Base-by-base conservation (phyloP, 2,888 invertebrate species). In the Cerceris rybyensis region DNA sequence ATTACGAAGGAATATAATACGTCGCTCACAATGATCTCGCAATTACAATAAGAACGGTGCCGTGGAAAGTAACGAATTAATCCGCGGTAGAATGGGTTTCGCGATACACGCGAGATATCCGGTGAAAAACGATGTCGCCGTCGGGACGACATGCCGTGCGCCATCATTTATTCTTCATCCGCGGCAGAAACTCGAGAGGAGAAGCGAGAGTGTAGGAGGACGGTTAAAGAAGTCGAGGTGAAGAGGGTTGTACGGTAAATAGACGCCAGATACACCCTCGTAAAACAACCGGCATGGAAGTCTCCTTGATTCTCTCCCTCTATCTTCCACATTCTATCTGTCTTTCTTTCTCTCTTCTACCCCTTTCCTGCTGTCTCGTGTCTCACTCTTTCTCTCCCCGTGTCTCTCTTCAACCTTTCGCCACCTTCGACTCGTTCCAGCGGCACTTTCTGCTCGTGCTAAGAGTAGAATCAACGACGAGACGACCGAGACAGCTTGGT, bases 211-310 rank as follows among this genome's bases (percentile, higher is more conserved):
- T 54, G n/a, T 14, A 28, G 54, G 13, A 28, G 49, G 61, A 61
- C 16, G 42, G 70, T 59, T 42, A 61, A 72, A 70, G 75, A 75
- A 70, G 61, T 64, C 65, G 54, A 28, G 49, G 55, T 39, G 14
- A 57, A 8, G 49, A 14, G 42, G 16, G 39, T 49, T 71, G 80
- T 67, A 70, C 75, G 78, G 78, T 85, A 85, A 84, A 87, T 85
- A 83, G 84, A 82, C 80, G 82, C 75, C 73, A 83, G 85, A 87
- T 86, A 87, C 81, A 82, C 75, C 81, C 75, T 85, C 87, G 83
- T 88, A 87, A 89, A 89, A 87, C 85, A 85, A 88, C 80, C 77
- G 80, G 81, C 80, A 82, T 75, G 84, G 75, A 84, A 86, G 82
- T 77, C 76, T 78, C 64, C 55, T 75, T 79, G 28, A 4, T 4